Evolutionary conservation across 1,140 invertebrate genomes (phyloP).

Genomic region (Drusus annulatus): DNA sequence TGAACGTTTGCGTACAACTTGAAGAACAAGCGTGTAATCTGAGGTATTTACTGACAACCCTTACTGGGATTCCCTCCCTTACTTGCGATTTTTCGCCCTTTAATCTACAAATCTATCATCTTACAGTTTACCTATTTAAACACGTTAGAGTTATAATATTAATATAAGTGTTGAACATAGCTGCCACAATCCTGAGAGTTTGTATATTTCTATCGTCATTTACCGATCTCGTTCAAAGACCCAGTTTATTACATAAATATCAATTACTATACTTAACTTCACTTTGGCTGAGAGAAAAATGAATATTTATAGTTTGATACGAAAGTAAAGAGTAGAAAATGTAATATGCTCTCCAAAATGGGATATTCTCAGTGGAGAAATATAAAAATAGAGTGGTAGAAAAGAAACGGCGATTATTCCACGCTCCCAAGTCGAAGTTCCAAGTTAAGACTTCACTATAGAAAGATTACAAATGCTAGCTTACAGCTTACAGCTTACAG

Average conservation of each 20-base stretch:
- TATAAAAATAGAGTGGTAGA: slow-evolving; percentile 41
- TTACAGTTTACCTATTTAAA: slow-evolving; percentile 33
- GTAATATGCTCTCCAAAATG: slow-evolving; percentile 35
- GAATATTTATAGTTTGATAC: slow-evolving; percentile 36
- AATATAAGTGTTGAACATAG: slow-evolving; percentile 45
- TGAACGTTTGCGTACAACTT: slow-evolving; percentile 4
- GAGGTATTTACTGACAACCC: not conserved
- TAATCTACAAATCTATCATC: slow-evolving; percentile 30
- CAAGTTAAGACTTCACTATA: not conserved
- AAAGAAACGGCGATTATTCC: slow-evolving; percentile 1
- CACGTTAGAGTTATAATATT: slow-evolving; percentile 20
- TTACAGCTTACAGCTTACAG: slow-evolving; percentile 13
- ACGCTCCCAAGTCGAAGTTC: not conserved
- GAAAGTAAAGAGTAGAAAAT: slow-evolving; percentile 54
- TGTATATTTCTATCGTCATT: slow-evolving; percentile 34
- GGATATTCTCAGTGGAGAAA: slow-evolving; percentile 28
- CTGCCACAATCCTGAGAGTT: slow-evolving; percentile 56
- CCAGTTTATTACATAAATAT: slow-evolving; percentile 23
- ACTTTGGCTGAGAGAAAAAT: slow-evolving; percentile 48
- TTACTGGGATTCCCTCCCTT: not conserved
- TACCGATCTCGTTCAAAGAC: slow-evolving; percentile 16
- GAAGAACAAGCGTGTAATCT: slow-evolving; percentile 13
- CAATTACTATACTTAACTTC: slow-evolving; percentile 41
- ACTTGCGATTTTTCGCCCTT: not conserved
- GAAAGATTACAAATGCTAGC: slow-evolving; percentile 32